These are phyloP conservation scores for Tragopan temminckii DNA, from an alignment of 2,797 vertebrate species.

Conservation along the genomic window DNA sequence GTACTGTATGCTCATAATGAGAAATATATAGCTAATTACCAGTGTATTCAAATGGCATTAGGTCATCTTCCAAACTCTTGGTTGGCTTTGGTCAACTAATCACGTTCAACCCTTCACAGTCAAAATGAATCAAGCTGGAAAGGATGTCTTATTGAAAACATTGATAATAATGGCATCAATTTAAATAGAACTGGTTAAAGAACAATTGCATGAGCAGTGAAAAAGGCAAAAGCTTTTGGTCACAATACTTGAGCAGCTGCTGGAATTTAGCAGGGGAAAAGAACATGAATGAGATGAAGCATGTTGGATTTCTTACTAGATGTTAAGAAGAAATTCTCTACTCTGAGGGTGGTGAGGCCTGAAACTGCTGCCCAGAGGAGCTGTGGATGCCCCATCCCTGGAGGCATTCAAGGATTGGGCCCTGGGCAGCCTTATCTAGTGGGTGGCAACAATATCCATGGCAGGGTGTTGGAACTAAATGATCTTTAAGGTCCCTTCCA, in stretches of 20 bases:
- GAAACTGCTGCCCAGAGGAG: too few relatives aligned
- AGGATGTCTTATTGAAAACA: accelerated
- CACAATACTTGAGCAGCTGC: background rate
- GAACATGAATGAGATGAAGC: background rate
- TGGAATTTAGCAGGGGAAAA: background rate
- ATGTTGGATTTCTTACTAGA: too few relatives aligned
- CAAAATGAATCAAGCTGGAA: background rate
- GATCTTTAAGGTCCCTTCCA: too few relatives aligned
- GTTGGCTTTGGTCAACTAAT: background rate
- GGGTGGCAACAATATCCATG: too few relatives aligned
- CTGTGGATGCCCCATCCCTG: too few relatives aligned
- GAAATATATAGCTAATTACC: background rate
- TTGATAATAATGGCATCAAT: background rate
- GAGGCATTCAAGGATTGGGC: too few relatives aligned
- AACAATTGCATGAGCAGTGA: background rate
- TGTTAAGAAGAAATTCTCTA: too few relatives aligned
- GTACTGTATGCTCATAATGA: background rate
- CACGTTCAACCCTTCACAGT: background rate
- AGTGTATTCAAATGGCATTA: background rate
- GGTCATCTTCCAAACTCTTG: background rate
- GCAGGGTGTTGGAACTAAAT: too few relatives aligned
- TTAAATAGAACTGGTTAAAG: background rate
- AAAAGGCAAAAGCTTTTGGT: background rate
- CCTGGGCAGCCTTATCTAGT: too few relatives aligned
- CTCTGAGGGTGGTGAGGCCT: too few relatives aligned